A percentile compares a stretch with the other conserved stretches of the same genome.
phyloP scores from a whole-genome alignment of 2,888 invertebrate species.

The Carpatolechia fugitivella region DNA sequence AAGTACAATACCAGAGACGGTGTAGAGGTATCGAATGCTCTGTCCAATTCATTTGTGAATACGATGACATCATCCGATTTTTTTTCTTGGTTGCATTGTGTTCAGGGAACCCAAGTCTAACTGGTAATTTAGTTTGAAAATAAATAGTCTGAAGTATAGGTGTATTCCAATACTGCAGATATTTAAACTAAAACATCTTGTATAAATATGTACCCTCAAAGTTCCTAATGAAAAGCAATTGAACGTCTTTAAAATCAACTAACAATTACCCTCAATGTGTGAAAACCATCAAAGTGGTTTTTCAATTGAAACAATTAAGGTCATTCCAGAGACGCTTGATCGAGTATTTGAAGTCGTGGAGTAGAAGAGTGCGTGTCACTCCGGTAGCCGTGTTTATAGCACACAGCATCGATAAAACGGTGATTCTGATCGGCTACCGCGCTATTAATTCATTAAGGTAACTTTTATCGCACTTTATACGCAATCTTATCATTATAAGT shows the following conservation, averaged over 20 bases:
- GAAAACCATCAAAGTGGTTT: slow-evolving; percentile 51
- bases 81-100: too few relatives aligned
- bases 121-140: too few relatives aligned
- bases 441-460: slow-evolving; percentile 11
- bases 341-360: background rate
- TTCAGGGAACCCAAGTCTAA: too few relatives aligned
- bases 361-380: background rate
- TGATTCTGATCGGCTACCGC: background rate
- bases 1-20: too few relatives aligned
- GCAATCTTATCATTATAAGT: slow-evolving; percentile 10
- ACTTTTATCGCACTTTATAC: slow-evolving; percentile 10
- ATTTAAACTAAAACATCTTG: too few relatives aligned
- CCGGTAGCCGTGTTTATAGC: background rate
- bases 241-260: slow-evolving; percentile 61
- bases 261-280: slow-evolving; percentile 52
- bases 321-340: slow-evolving; percentile 42
- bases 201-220: background rate
- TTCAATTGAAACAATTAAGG: slow-evolving; percentile 76
- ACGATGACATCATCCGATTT: too few relatives aligned
- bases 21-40: too few relatives aligned
- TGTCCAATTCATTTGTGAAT: too few relatives aligned
- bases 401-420: background rate
- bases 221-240: slow-evolving; percentile 34
- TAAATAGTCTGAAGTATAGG: too few relatives aligned
- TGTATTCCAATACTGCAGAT: too few relatives aligned